Evolutionary conservation across 2,888 invertebrate species (phyloP).

Genomic region (Drosophila quinaria): DNA sequence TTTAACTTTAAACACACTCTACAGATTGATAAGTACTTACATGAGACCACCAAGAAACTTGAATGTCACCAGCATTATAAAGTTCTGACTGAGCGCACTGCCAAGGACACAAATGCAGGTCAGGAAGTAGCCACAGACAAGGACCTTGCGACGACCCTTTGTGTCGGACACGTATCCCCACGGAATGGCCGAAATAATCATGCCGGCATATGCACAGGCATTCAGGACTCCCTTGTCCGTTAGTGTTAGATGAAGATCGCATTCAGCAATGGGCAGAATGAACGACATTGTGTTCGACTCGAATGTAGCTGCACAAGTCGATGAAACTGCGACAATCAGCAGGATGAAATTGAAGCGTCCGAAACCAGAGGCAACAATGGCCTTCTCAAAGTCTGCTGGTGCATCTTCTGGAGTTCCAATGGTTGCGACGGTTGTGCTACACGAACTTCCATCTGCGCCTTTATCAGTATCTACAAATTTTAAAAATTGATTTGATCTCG

Average conservation of each 20-base stretch:
- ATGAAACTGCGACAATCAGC: conserved; percentile 88
- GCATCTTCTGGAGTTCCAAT: conserved; percentile 40
- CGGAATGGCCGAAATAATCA: conserved; percentile 90
- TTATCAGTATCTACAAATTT: conserved; percentile 32
- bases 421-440: conserved; percentile 38
- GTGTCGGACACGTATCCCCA: conserved; percentile 93
- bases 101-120: conserved; percentile 89
- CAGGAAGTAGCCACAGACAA: conserved; percentile 89
- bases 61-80: conserved; percentile 89
- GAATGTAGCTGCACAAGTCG: conserved; percentile 89
- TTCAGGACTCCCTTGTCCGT: conserved; percentile 91
- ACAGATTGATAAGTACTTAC: conserved; percentile 87
- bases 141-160: conserved; percentile 89
- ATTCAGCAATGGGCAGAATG: conserved; percentile 91
- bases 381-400: conserved; percentile 89
- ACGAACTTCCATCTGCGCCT: conserved; percentile 43
- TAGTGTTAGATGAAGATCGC: conserved; percentile 89
- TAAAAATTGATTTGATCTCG: neutral
- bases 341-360: conserved; percentile 90
- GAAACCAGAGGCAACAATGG: conserved; percentile 89
- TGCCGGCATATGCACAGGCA: conserved; percentile 91
- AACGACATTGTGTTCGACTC: conserved; percentile 91
- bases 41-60: conserved; percentile 91
- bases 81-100: conserved; percentile 89
- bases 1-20: neutral